Evolutionary conservation across 1,140 invertebrate genomes (phyloP).

Genomic region (Drosophila neocordata): DNA sequence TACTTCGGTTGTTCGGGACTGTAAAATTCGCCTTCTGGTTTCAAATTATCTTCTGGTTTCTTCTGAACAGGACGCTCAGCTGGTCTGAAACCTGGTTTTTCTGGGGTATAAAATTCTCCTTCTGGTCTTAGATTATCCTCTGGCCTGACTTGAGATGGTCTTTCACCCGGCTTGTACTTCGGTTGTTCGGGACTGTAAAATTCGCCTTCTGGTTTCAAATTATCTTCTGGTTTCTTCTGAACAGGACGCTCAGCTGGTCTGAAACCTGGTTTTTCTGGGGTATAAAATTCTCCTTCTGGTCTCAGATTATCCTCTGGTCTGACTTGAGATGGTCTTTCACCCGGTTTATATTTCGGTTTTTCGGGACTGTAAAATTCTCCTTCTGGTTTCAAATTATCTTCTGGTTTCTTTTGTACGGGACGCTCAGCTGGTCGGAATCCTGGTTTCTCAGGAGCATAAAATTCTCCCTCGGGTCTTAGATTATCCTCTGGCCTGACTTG

Average conservation of each 20-base stretch:
- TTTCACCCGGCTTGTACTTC: conserved; percentile 83
- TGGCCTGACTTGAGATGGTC: conserved; percentile 83
- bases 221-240: conserved; percentile 83
- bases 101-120: conserved; percentile 84
- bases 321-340: conserved; percentile 82
- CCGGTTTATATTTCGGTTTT: conserved; percentile 83
- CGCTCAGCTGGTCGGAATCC: conserved; percentile 84
- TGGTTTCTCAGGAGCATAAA: conserved; percentile 77
- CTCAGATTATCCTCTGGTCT: conserved; percentile 84
- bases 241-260: conserved; percentile 82
- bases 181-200: conserved; percentile 84
- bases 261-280: conserved; percentile 65
- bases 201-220: conserved; percentile 85
- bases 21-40: conserved; percentile 85
- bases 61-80: conserved; percentile 82
- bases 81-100: conserved; percentile 81
- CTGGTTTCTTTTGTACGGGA: conserved; percentile 63
- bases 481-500: conserved; percentile 84
- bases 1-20: conserved; percentile 83
- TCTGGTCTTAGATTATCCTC: conserved; percentile 85
- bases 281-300: conserved; percentile 84
- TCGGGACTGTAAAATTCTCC: conserved; percentile 84
- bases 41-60: conserved; percentile 84
- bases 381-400: conserved; percentile 83
- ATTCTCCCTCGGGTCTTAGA: conserved; percentile 46